Evolutionary conservation across 2,888 invertebrate species (phyloP).

Genomic region (Conops quadrifasciatus): DNA sequence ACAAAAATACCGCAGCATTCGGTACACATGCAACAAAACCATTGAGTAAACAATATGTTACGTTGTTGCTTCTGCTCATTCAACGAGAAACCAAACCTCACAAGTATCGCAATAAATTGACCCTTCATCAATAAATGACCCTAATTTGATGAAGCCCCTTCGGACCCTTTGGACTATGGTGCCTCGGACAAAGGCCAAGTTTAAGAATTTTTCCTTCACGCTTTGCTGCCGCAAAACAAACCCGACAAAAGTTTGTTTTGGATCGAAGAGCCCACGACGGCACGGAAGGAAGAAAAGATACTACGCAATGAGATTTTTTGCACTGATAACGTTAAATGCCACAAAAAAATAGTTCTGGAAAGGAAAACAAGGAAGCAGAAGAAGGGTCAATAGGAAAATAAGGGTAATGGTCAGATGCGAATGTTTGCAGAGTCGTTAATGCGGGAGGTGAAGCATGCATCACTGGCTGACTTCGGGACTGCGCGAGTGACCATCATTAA

Average conservation of each 20-base stretch:
- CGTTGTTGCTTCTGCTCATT: conserved; percentile 7
- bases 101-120: conserved; percentile 27
- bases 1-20: background rate
- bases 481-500: conserved; percentile 39
- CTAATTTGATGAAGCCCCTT: conserved; percentile 23
- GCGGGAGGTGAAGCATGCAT: conserved; percentile 38
- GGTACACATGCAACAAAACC: conserved; percentile 20
- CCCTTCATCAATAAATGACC: conserved; percentile 36
- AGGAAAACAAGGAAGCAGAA: background rate
- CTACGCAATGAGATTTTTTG: conserved; percentile 62
- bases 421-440: conserved; percentile 32
- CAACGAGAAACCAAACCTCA: conserved; percentile 16
- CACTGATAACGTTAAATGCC: conserved; percentile 60
- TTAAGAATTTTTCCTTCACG: conserved; percentile 49
- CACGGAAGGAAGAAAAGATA: conserved; percentile 12
- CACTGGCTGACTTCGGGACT: conserved; percentile 35
- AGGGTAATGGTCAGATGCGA: conserved; percentile 2
- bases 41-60: background rate
- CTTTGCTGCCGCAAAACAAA: conserved; percentile 51
- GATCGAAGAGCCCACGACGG: background rate
- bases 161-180: conserved; percentile 4
- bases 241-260: conserved; percentile 25
- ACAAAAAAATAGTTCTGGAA: conserved; percentile 19
- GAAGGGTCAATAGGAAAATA: background rate
- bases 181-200: conserved; percentile 2